Conservation (phyloP, 1,140 invertebrate genomes). For the Parapsyche elsis region DNA sequence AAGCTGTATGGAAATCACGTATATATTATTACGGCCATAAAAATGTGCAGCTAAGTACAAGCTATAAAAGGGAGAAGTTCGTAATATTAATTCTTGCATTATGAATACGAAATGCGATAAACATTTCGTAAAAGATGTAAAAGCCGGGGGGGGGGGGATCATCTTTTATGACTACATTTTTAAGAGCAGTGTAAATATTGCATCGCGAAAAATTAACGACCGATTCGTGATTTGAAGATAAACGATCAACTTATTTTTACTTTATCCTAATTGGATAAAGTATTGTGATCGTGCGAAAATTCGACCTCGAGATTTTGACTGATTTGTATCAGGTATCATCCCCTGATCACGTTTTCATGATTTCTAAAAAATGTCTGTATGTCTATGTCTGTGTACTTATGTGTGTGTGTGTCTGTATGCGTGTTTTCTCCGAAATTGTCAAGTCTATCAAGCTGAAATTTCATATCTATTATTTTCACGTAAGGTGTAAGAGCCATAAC, state of each 20-base stretch:
- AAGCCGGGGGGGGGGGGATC: background rate
- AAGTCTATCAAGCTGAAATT: too few relatives aligned
- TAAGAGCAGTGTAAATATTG: background rate
- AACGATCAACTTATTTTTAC: background rate
- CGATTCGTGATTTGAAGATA: background rate
- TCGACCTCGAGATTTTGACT: too few relatives aligned
- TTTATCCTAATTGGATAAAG: too few relatives aligned
- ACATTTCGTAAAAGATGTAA: constrained; percentile 13
- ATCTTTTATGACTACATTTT: background rate
- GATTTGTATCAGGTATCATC: too few relatives aligned
- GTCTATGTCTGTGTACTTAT: too few relatives aligned
- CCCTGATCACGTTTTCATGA: too few relatives aligned
- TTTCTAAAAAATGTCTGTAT: too few relatives aligned
- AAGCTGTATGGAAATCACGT: constrained; percentile 20
- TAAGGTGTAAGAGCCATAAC: too few relatives aligned
- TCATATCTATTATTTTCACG: too few relatives aligned
- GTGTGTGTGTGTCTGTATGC: too few relatives aligned
- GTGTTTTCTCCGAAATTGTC: too few relatives aligned
- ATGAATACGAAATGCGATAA: constrained; percentile 30
- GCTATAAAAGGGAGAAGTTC: constrained; percentile 2
- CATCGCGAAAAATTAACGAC: constrained; percentile 4
- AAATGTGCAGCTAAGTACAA: constrained; percentile 16
- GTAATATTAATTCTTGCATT: constrained; percentile 21
- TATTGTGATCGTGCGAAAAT: too few relatives aligned
- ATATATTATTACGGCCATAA: constrained; percentile 17